phyloP scores from a whole-genome alignment of 2,888 invertebrate genomes.

The Acrobasis repandana region DNA sequence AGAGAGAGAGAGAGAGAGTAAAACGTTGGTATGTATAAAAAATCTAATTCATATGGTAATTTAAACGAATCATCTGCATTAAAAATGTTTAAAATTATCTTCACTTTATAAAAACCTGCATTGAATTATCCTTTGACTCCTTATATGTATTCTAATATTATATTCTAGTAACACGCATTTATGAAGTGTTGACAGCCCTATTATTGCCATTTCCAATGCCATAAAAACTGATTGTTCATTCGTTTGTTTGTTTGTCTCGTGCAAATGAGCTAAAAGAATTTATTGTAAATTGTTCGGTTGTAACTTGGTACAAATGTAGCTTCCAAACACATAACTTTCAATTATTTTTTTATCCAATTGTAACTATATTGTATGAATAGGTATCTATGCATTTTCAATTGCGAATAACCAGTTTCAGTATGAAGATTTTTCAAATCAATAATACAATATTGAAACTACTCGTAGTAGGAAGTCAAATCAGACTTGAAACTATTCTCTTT shows the following conservation, averaged over 20 bases:
- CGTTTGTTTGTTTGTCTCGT: conserved; percentile 17
- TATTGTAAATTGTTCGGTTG: conserved; percentile 14
- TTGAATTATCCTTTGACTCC: too few relatives aligned
- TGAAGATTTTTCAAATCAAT: background rate
- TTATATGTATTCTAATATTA: too few relatives aligned
- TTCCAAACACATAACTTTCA: conserved; percentile 8
- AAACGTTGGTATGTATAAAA: too few relatives aligned
- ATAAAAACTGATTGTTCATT: conserved; percentile 7
- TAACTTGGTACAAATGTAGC: background rate
- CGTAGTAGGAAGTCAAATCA: too few relatives aligned
- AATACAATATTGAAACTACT: too few relatives aligned
- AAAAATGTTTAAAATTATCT: too few relatives aligned
- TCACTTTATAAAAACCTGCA: too few relatives aligned
- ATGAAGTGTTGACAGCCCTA: conserved; percentile 3
- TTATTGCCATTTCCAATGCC: conserved; percentile 1
- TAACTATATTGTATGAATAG: conserved; percentile 8
- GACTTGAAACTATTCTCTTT: too few relatives aligned
- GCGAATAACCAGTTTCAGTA: conserved; percentile 1
- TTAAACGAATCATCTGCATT: too few relatives aligned
- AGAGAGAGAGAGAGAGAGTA: too few relatives aligned
- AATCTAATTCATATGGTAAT: too few relatives aligned
- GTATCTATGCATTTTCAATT: conserved; percentile 9
- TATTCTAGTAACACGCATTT: background rate
- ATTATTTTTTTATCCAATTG: background rate
- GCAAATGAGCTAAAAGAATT: conserved; percentile 13